Evolutionary conservation across 2,888 invertebrate species (phyloP).

Genomic region (Oligia fasciuncula): DNA sequence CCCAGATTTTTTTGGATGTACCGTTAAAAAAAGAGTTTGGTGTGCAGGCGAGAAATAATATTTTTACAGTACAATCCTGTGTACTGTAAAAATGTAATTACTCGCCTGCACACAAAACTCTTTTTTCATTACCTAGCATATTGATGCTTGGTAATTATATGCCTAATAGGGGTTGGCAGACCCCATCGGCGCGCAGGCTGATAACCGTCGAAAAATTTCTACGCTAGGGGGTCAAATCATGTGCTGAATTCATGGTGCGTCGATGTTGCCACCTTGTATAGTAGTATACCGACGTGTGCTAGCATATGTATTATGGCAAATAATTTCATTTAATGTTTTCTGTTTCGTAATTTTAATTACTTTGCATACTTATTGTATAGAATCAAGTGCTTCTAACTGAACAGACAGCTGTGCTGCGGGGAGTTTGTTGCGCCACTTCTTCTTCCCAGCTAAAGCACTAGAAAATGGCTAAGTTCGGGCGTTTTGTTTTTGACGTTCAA

Average conservation of each 20-base stretch:
- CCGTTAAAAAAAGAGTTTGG: neutral
- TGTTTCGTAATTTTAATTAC: neutral
- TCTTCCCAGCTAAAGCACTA: neutral
- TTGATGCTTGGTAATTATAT: neutral
- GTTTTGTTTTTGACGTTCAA: neutral
- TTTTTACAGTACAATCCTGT: no score
- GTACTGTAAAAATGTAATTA: no score
- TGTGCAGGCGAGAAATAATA: neutral
- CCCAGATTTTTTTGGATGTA: slow-evolving; percentile 45
- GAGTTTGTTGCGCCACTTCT: neutral
- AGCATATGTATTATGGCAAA: neutral
- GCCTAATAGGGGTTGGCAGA: neutral
- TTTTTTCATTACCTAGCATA: no score
- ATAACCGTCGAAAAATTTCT: no score
- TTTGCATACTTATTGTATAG: neutral
- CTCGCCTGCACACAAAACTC: no score
- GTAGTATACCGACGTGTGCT: no score
- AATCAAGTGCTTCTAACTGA: neutral
- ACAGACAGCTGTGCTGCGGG: neutral
- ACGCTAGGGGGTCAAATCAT: no score
- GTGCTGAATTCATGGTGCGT: no score
- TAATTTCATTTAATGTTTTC: neutral
- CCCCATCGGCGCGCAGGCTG: no score
- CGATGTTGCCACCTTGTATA: no score
- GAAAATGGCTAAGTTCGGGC: neutral